A percentile compares a stretch with the other conserved stretches of the same genome.
Evolutionary conservation across 2,797 vertebrate genomes (phyloP).

Genomic region (Delichon dasypus): DNA sequence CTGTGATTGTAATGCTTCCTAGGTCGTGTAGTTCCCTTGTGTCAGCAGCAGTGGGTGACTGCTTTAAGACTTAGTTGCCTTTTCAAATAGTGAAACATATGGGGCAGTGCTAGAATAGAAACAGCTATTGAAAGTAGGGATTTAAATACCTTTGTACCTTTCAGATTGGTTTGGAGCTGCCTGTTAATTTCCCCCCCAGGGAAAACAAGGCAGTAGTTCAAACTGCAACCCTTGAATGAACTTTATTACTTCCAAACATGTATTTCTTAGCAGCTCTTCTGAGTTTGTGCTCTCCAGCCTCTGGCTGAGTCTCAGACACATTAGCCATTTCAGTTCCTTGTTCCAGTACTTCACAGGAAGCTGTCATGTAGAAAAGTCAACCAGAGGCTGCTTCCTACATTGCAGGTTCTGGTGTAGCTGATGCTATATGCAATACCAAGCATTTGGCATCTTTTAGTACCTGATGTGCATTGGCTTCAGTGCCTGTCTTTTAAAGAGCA

Average conservation of each 20-base stretch:
- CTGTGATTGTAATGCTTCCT: neutral
- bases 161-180: neutral
- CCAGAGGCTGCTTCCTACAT: neutral
- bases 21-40: neutral
- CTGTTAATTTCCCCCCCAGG: neutral
- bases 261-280: neutral
- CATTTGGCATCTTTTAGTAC: neutral
- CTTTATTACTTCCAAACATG: neutral
- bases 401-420: neutral
- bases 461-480: neutral
- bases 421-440: neutral
- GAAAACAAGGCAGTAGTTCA: neutral
- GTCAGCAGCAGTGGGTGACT: neutral
- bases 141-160: neutral
- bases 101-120: neutral
- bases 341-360: neutral
- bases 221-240: neutral
- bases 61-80: neutral
- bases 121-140: neutral
- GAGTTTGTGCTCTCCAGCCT: neutral
- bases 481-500: constrained; percentile 18
- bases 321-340: neutral
- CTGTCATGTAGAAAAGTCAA: neutral
- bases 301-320: neutral
- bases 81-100: neutral